Evolutionary conservation across 30 jellyfish, hydroid and myxozoan genomes (phyloP).

Genomic region (Hydra vulgaris): DNA sequence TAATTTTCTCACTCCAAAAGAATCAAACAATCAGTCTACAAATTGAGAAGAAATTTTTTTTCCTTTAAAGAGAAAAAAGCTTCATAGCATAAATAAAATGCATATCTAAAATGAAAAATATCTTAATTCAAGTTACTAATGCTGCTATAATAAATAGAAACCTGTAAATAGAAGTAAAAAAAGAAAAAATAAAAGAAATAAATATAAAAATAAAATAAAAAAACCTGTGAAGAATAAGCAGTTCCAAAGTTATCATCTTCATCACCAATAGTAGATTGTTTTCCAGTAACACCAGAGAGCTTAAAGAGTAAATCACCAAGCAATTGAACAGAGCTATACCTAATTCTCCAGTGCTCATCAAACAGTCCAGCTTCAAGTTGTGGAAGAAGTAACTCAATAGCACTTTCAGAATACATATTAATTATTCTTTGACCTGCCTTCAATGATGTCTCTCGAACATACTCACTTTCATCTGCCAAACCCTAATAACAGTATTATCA

Average conservation of each 20-base stretch:
- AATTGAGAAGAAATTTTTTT: too few relatives aligned
- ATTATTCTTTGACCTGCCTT: slow-evolving; percentile 96
- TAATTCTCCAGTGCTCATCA: slow-evolving; percentile 94
- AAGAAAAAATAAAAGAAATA: too few relatives aligned
- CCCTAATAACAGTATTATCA: slow-evolving; percentile 45
- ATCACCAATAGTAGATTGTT: slow-evolving; percentile 87
- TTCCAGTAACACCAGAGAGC: slow-evolving; percentile 88
- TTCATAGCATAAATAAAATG: too few relatives aligned
- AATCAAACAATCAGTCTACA: not conserved
- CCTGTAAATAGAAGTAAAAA: not conserved
- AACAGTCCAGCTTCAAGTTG: slow-evolving; percentile 87
- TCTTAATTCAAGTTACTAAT: too few relatives aligned
- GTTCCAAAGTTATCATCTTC: slow-evolving; percentile 98
- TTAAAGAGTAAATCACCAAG: slow-evolving; percentile 89
- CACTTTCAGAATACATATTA: slow-evolving; percentile 80
- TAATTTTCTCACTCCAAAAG: not conserved
- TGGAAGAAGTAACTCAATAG: slow-evolving; percentile 63
- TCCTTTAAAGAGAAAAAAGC: too few relatives aligned
- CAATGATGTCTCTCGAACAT: slow-evolving; percentile 80
- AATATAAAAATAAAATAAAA: too few relatives aligned
- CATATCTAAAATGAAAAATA: too few relatives aligned
- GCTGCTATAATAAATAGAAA: too few relatives aligned
- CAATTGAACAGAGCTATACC: slow-evolving; percentile 78
- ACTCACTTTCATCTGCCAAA: slow-evolving; percentile 83
- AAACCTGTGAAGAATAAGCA: slow-evolving; percentile 82